Evolutionary conservation across 2,113 vertebrate genomes (phyloP).

Genomic region (Herpailurus yagouaroundi): DNA sequence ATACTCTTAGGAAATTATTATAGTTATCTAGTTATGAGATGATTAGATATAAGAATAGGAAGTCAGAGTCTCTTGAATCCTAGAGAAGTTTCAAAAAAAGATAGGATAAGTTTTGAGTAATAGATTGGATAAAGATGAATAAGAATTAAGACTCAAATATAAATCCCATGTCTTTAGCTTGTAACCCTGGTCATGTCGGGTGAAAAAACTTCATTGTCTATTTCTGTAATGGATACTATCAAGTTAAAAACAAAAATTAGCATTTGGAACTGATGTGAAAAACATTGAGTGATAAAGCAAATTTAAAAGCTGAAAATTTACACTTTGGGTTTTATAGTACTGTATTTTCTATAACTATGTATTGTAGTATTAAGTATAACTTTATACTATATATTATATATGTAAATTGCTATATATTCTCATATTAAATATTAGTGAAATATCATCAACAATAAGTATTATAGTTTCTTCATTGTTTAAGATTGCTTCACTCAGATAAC

Average conservation of each 20-base stretch:
- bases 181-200: not conserved
- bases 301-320: conserved; percentile 12
- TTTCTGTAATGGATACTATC: not conserved
- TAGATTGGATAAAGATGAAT: not conserved
- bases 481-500: not conserved
- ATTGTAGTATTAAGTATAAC: not conserved
- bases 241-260: conserved; percentile 6
- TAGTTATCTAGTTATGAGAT: not conserved
- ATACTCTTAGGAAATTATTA: not conserved
- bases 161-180: not conserved
- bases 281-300: not conserved
- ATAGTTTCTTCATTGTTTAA: not conserved
- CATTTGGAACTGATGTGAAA: not conserved
- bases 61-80: not conserved
- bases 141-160: not conserved
- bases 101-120: not conserved
- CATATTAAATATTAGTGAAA: not conserved
- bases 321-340: not conserved
- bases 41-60: not conserved
- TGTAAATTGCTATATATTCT: not conserved
- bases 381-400: not conserved
- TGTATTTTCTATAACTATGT: not conserved
- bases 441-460: not conserved
- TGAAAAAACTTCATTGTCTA: not conserved
- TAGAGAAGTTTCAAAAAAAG: not conserved